Evolutionary conservation across 2,797 vertebrate species (phyloP).

Genomic region (Botia kubotai): DNA sequence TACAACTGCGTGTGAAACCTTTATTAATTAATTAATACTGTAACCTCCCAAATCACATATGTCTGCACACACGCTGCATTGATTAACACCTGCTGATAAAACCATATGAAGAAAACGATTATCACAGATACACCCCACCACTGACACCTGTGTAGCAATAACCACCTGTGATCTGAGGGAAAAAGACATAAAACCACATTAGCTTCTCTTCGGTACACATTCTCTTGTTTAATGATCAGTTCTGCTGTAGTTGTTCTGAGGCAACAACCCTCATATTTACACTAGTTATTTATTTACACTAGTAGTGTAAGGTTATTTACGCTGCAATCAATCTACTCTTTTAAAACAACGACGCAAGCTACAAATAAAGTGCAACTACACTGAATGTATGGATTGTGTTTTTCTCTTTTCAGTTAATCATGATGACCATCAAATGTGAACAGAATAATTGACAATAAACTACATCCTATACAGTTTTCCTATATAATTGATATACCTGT

Average conservation of each 20-base stretch:
- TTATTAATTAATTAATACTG: conserved; percentile 7
- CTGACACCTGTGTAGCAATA: conserved; percentile 16
- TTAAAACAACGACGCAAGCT: neutral
- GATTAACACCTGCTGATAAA: conserved; percentile 13
- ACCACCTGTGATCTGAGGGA: conserved; percentile 16
- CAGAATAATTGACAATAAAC: too few relatives aligned
- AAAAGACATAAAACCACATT: neutral
- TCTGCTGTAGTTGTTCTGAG: neutral
- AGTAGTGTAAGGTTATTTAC: too few relatives aligned
- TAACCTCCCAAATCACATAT: neutral
- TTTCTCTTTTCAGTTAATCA: too few relatives aligned
- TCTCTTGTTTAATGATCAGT: conserved; percentile 6
- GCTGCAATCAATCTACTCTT: too few relatives aligned
- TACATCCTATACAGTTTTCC: too few relatives aligned
- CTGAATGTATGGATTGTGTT: too few relatives aligned
- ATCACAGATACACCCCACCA: neutral
- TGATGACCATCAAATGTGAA: too few relatives aligned
- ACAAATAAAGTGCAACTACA: neutral
- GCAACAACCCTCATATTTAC: neutral
- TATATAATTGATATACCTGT: too few relatives aligned
- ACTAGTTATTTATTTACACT: too few relatives aligned
- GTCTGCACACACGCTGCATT: neutral
- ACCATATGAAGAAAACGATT: conserved; percentile 7
- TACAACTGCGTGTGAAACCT: neutral
- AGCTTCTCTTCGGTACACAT: neutral